phyloP scores from a whole-genome alignment of 1,140 invertebrate species.

The Atta colombica region DNA sequence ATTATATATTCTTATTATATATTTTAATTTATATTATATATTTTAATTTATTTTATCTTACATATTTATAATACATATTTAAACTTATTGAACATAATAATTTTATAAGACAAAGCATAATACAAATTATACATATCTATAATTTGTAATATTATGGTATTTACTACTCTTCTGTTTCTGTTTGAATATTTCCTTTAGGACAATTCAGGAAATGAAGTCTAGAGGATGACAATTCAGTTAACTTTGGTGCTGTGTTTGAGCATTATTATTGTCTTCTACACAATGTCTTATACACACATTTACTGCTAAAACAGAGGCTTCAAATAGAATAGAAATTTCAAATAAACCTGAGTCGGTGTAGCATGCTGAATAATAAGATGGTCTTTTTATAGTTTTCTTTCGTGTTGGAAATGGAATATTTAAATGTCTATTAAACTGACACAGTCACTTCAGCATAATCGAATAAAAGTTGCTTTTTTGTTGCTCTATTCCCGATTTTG shows the following conservation, averaged over 20 bases:
- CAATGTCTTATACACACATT: background rate
- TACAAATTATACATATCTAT: background rate
- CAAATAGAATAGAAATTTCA: constrained; percentile 3
- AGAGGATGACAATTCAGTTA: constrained; percentile 32
- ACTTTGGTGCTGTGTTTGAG: constrained; percentile 18
- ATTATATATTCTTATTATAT: background rate
- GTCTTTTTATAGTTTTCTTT: constrained; percentile 17
- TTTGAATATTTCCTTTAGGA: constrained; percentile 45
- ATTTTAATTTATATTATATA: background rate
- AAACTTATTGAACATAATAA: background rate
- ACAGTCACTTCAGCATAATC: too few relatives aligned
- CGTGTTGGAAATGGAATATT: constrained; percentile 8
- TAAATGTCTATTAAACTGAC: too few relatives aligned
- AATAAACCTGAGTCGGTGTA: constrained; percentile 16
- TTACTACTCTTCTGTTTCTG: constrained; percentile 32
- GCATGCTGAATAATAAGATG: background rate
- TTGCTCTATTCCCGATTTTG: too few relatives aligned
- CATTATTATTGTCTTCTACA: constrained; percentile 33
- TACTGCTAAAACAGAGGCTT: constrained; percentile 18
- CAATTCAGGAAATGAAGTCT: constrained; percentile 43
- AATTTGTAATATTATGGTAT: constrained; percentile 1
- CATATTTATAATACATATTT: background rate
- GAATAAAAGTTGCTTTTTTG: too few relatives aligned
- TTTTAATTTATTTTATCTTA: background rate
- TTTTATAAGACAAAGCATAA: background rate